Evolutionary conservation across 2,113 vertebrate species (phyloP).

Genomic region (Micronisus gabar): DNA sequence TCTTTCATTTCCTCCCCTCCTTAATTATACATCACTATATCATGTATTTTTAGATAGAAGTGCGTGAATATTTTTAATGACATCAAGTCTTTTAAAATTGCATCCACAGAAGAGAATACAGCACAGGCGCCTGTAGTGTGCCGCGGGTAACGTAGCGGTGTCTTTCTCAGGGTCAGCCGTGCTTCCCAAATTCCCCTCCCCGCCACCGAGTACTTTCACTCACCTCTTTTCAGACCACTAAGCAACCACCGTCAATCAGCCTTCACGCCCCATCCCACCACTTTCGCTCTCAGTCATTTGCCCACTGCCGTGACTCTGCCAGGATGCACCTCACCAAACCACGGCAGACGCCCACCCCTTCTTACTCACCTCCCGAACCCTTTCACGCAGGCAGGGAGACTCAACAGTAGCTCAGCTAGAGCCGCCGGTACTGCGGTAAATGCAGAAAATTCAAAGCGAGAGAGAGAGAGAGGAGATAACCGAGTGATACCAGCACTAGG

Average conservation of each 20-base stretch:
- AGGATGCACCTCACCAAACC: neutral
- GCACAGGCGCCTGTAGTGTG: neutral
- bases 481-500: neutral
- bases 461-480: neutral
- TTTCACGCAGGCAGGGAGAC: neutral
- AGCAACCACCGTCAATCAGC: slow-evolving; percentile 21
- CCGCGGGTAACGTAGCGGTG: rapidly evolving
- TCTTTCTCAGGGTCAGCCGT: neutral
- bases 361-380: neutral
- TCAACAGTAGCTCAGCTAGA: neutral
- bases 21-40: neutral
- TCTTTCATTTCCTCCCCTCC: slow-evolving; percentile 28
- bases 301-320: neutral
- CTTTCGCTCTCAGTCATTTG: neutral
- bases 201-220: neutral
- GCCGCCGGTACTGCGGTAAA: neutral
- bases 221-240: slow-evolving; percentile 26
- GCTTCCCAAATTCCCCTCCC: neutral
- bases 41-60: neutral
- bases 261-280: neutral
- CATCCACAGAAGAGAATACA: neutral
- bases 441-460: neutral
- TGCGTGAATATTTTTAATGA: neutral
- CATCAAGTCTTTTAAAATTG: neutral
- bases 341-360: neutral